Evolutionary conservation across 2,797 vertebrate genomes (phyloP), one percentile per base, ranked within the genome.

Genomic region (Gallinago nigripennis): DNA sequence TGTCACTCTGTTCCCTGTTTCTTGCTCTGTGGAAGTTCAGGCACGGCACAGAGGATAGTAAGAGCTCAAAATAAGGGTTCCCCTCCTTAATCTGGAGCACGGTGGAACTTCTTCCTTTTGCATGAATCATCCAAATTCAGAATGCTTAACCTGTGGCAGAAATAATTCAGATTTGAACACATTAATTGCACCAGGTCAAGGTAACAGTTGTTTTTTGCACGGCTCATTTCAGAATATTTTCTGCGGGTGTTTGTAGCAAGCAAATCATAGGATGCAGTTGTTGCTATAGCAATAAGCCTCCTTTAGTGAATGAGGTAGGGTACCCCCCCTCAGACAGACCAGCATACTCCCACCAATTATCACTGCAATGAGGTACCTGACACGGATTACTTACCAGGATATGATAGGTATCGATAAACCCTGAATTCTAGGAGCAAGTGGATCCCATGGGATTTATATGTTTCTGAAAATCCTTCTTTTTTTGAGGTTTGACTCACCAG

Each of bases 271-370:
- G 85, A 94, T 95, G 72, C 35, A 53, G 92, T 69, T 96, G 94
- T 97, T 97, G 96, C 97, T 92, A 95, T 98, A 96, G 97, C 94
- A 92, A 97, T 97, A 73, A 96, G 63, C 66, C 91, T 92, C 73
- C 50, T 23, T 86, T 92, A 78, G 82, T 95, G 79, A 77, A 41
- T 79, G 88, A 95, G 80, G 35, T 56, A 61, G 94, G 66, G 92
- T 93, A 93, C 90, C 69, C 73, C 81, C 78, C 64, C 81, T 87
- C 63, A 85, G 81, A 85, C 37, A 86, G 80, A 72, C 54, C 72
- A 48, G 33, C 25, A 35, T 18, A 54, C 50, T 90, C 82, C 88
- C 75, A 85, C 79, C 80, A 85, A 69, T 95, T 90, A 88, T 58
- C 86, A 61, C n/a, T 58, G 70, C 81, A 43, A 16, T 39, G 57